phyloP scores from a whole-genome alignment of 1,140 invertebrate species.

The Diachasmimorpha longicaudata region DNA sequence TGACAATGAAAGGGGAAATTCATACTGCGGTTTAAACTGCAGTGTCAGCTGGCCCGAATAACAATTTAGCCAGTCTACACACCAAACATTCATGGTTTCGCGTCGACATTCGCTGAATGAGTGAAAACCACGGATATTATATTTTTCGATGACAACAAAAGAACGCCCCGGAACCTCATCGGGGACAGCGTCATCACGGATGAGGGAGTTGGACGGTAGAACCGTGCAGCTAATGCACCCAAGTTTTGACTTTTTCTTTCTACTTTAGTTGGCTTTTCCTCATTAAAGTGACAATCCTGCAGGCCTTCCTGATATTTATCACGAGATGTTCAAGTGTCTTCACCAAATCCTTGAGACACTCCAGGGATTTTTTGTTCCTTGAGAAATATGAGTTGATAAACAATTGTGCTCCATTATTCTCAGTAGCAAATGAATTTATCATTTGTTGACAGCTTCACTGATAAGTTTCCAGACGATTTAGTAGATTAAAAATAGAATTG shows the following conservation, averaged over 20 bases:
- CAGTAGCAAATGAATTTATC: slow-evolving; percentile 25
- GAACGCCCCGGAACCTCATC: slow-evolving; percentile 12
- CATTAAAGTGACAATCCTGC: neutral
- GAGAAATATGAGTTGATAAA: neutral
- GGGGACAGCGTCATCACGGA: neutral
- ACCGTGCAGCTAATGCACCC: neutral
- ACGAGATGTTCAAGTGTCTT: neutral
- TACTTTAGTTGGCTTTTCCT: neutral
- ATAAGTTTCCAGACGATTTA: neutral
- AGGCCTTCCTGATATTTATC: neutral
- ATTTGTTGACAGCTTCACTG: neutral
- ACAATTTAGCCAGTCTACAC: neutral
- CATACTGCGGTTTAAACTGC: neutral
- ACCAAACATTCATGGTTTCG: neutral
- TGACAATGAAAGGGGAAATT: neutral
- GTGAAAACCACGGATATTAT: neutral
- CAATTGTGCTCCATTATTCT: neutral
- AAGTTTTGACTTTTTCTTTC: neutral
- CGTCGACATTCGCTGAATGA: neutral
- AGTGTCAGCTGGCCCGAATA: neutral
- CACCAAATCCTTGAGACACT: too few species aligned
- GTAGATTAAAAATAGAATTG: neutral
- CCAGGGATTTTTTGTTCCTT: too few species aligned
- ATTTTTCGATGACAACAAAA: neutral
- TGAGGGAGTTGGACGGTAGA: neutral